Percentiles rank a stretch among this genome's conserved stretches.
These are phyloP conservation scores for Phylloscopus collybita DNA, from an alignment of 2,797 vertebrate genomes.

Conservation along the genomic window DNA sequence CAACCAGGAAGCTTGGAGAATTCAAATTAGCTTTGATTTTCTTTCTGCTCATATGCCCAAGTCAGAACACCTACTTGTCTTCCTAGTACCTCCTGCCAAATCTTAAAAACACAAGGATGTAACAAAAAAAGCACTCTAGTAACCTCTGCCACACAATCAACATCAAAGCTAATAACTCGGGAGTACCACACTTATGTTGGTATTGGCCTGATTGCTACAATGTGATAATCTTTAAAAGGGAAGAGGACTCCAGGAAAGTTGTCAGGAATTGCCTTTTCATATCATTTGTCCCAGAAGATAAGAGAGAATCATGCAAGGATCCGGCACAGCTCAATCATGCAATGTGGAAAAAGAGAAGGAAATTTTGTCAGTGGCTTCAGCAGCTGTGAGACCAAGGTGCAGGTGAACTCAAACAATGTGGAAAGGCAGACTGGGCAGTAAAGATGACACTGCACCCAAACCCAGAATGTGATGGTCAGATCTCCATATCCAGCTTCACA, in stretches of 20 bases:
- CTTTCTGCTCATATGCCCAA: not conserved
- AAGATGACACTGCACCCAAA: not conserved
- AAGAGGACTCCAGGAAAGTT: not conserved
- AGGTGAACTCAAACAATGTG: not conserved
- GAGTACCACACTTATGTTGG: not conserved
- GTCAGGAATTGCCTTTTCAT: not conserved
- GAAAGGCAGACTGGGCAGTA: not conserved
- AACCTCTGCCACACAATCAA: not conserved
- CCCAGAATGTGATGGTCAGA: not conserved
- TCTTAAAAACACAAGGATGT: not conserved
- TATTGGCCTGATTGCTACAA: not conserved
- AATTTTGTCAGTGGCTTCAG: not conserved
- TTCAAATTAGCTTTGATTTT: not conserved
- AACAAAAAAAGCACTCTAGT: not conserved
- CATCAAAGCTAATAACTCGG: not conserved
- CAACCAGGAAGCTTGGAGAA: not conserved
- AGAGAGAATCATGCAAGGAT: not conserved
- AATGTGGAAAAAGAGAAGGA: rapidly evolving
- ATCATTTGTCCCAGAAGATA: not conserved
- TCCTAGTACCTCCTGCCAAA: not conserved
- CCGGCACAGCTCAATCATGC: not conserved
- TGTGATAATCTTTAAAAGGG: not conserved
- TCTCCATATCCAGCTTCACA: not conserved
- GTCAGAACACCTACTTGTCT: not conserved
- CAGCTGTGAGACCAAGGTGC: not conserved